Conservation (phyloP, 2,888 invertebrate species). For the Aphodius sticticus region DNA sequence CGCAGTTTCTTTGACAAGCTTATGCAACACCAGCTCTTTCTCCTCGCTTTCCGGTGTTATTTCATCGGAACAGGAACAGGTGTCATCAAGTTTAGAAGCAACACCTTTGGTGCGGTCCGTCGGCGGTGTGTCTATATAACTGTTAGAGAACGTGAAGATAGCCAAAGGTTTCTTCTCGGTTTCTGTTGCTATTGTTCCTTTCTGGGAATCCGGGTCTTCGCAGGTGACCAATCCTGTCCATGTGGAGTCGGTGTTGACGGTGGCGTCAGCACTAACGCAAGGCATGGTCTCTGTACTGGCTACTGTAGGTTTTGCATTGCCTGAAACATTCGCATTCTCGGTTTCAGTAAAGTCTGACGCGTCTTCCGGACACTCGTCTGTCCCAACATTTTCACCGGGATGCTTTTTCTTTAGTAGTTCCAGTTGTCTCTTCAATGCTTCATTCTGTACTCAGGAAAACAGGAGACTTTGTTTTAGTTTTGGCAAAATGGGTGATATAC, state of each 20-base stretch:
- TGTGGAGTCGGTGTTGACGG: slow-evolving; percentile 14
- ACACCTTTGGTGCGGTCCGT: background rate
- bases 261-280: slow-evolving; percentile 12
- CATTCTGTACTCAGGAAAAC: background rate
- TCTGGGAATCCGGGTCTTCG: background rate
- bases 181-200: background rate
- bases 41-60: background rate
- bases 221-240: slow-evolving; percentile 10
- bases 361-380: background rate
- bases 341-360: background rate
- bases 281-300: background rate
- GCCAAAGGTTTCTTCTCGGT: slow-evolving; percentile 8
- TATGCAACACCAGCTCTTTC: background rate
- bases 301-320: background rate
- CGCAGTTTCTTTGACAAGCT: background rate
- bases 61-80: background rate
- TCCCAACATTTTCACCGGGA: background rate
- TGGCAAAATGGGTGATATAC: background rate
- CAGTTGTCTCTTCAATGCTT: background rate
- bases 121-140: background rate
- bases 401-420: background rate
- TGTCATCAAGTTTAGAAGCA: background rate
- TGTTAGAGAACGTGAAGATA: background rate
- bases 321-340: background rate
- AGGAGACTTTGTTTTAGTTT: background rate